Evolutionary conservation across 2,888 invertebrate genomes (phyloP).

Genomic region (Seira sanloemensis): DNA sequence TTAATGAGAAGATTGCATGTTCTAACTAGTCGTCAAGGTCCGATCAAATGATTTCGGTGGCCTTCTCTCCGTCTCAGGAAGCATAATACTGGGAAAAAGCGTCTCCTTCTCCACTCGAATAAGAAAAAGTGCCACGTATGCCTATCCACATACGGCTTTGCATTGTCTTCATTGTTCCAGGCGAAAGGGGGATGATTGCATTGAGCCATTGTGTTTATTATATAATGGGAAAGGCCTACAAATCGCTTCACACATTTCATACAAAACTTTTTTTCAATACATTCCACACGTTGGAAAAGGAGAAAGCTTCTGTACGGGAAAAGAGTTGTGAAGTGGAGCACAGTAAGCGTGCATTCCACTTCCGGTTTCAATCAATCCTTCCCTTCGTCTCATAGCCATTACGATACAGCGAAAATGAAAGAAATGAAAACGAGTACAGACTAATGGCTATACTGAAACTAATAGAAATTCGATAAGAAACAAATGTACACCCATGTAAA

Average conservation of each 20-base stretch:
- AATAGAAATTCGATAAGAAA: too few species aligned
- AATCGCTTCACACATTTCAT: too few species aligned
- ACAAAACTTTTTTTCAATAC: too few species aligned
- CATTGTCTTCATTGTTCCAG: background rate
- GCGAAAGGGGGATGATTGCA: background rate
- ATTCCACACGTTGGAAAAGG: too few species aligned
- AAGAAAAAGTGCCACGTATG: slow-evolving; percentile 1
- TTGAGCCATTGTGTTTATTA: background rate
- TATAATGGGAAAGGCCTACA: too few species aligned
- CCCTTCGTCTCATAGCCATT: background rate
- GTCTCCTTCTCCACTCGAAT: background rate
- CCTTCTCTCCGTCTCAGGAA: slow-evolving; percentile 67
- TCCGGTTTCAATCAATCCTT: slow-evolving; percentile 73
- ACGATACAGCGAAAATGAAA: background rate
- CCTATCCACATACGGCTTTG: background rate
- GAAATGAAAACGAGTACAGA: too few species aligned
- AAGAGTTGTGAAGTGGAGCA: slow-evolving; percentile 40
- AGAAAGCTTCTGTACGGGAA: too few species aligned
- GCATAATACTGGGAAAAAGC: background rate
- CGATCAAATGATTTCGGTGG: slow-evolving; percentile 70
- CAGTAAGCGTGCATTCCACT: slow-evolving; percentile 67
- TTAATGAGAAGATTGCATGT: slow-evolving; percentile 74
- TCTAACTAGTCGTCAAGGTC: slow-evolving; percentile 73
- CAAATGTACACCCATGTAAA: too few species aligned
- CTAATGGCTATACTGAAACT: too few species aligned